These are phyloP conservation scores for Aspidiotus rigidus DNA, from an alignment of 2,888 invertebrate genomes.

Conservation along the genomic window DNA sequence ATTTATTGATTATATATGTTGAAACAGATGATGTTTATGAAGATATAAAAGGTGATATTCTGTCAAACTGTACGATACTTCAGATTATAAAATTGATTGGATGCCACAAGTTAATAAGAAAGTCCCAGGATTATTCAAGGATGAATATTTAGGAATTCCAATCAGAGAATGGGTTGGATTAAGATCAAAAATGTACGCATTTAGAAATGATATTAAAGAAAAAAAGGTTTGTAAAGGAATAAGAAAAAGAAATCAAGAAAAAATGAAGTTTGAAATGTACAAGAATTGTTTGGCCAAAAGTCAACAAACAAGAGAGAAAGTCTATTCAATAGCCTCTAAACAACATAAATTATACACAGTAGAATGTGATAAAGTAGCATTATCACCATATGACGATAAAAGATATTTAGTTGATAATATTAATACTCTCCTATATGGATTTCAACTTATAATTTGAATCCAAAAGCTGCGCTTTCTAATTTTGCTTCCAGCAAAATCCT, in stretches of 20 bases:
- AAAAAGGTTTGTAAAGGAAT: slow-evolving; percentile 17
- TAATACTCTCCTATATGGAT: slow-evolving; percentile 19
- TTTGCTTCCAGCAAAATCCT: too few species aligned
- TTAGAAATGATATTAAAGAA: slow-evolving; percentile 19
- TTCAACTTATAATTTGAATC: slow-evolving; percentile 16
- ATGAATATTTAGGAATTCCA: slow-evolving; percentile 24
- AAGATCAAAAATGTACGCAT: slow-evolving; percentile 16
- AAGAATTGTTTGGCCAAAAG: slow-evolving; percentile 8
- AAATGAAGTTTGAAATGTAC: slow-evolving; percentile 23
- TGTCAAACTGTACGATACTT: too few species aligned
- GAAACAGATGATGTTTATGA: too few species aligned
- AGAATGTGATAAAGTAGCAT: slow-evolving; percentile 20
- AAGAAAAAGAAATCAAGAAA: slow-evolving; percentile 19
- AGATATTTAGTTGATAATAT: slow-evolving; percentile 19
- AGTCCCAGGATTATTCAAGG: slow-evolving; percentile 18
- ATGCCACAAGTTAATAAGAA: slow-evolving; percentile 16
- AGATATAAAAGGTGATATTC: too few species aligned
- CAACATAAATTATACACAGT: slow-evolving; percentile 15
- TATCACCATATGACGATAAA: slow-evolving; percentile 25
- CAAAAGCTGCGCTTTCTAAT: too few species aligned
- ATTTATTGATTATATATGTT: too few species aligned
- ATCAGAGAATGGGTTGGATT: not conserved
- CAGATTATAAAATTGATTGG: too few species aligned
- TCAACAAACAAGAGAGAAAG: slow-evolving; percentile 12
- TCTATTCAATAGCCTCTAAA: slow-evolving; percentile 19